Base-by-base conservation (phyloP, 1,140 invertebrate species). In the Brachionus paranguensis region DNA sequence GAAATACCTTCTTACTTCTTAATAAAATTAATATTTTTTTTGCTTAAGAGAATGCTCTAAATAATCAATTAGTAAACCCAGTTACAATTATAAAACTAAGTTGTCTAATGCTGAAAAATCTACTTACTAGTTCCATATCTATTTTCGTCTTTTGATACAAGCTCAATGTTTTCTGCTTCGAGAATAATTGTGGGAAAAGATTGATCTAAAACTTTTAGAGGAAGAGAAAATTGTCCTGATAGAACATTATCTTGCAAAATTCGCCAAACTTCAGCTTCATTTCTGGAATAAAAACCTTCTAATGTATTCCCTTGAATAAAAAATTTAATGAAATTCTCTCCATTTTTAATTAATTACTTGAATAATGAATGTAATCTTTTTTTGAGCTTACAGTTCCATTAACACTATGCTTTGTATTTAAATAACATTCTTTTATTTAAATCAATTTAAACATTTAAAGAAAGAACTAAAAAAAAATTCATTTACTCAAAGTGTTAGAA, bases 41-140 rank as follows among this genome's bases (percentile, higher is more conserved):
- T n/a, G n/a, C 2, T 5, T 0, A 37, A 37, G 7, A 37, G 6
- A 37, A 37, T 37, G 0, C 0, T 37, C 6, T 37, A 37, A 37
- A 37, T 5, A 7, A 7, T 37, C 33, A 37, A 37, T 37, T 29
- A 29, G 27, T 29, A 24, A 24, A n/a, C n/a, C n/a, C n/a, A n/a
- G n/a, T n/a, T n/a, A n/a, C n/a, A n/a, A n/a, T n/a, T n/a, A n/a
- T n/a, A n/a, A n/a, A n/a, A n/a, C 2, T 37, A 37, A 6, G 33
- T 7, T 37, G 33, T 37, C 33, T 37, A 7, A 37, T 37, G 33
- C 33, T 8, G 3, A 17, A 55, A 17, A 24, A 55, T 53, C 14
- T 12, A 27, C 17, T 76, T 50, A 76, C 72, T 76, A 27, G 72
- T 76, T 76, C 72, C 72, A 50, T 37, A 76, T 27, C 43, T 45